These are phyloP conservation scores for Trachymyrmex cornetzi DNA, from an alignment of 1,140 invertebrate species.

Conservation along the genomic window DNA sequence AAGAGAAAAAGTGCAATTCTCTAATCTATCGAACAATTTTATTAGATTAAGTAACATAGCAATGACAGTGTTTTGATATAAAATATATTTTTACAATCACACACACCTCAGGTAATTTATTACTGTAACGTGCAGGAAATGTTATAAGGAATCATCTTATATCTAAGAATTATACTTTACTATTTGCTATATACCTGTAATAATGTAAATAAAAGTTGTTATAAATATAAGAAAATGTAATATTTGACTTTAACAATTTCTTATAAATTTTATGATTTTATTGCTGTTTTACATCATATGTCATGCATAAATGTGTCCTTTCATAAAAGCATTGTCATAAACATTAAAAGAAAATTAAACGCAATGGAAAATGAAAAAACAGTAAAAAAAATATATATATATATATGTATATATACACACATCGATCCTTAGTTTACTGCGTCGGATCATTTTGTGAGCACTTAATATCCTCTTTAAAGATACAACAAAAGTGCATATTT, in stretches of 20 bases:
- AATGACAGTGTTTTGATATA: conserved; percentile 26
- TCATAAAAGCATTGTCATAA: conserved; percentile 11
- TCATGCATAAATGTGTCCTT: conserved; percentile 38
- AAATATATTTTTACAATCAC: conserved; percentile 55
- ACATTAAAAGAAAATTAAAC: conserved; percentile 13
- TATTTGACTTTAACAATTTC: conserved; percentile 17
- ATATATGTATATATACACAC: background rate
- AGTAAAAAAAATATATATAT: conserved; percentile 1
- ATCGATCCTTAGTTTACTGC: conserved; percentile 26
- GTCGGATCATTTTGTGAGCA: conserved; percentile 17
- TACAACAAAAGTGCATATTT: conserved; percentile 58
- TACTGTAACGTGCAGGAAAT: conserved; percentile 43
- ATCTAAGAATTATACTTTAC: conserved; percentile 59
- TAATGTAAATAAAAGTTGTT: conserved; percentile 68
- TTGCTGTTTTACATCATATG: conserved; percentile 51
- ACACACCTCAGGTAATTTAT: conserved; percentile 34
- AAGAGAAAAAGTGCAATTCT: conserved; percentile 22
- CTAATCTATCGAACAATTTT: conserved; percentile 46
- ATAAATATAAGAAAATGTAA: conserved; percentile 12
- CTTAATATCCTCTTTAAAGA: conserved; percentile 48
- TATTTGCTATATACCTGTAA: conserved; percentile 63
- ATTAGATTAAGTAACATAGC: conserved; percentile 19
- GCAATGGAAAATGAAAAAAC: background rate
- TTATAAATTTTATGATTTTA: conserved; percentile 33
- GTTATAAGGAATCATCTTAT: conserved; percentile 56